Evolutionary conservation across 2,888 invertebrate genomes (phyloP).

Genomic region (Anticlea derivata): DNA sequence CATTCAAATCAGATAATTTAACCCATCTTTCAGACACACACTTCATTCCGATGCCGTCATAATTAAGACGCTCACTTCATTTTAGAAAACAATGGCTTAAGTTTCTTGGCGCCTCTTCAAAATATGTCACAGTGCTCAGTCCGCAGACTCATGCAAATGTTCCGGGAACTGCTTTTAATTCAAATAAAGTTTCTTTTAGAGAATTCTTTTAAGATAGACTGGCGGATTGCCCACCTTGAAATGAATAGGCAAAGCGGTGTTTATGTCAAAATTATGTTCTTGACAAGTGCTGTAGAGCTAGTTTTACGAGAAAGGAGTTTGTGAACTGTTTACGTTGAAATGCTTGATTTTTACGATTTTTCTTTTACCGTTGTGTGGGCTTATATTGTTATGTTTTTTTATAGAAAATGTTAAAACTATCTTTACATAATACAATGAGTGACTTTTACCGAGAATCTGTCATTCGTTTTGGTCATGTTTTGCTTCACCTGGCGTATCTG

Average conservation of each 20-base stretch:
- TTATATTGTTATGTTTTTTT: no score
- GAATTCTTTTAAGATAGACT: constrained; percentile 31
- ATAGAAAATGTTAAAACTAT: no score
- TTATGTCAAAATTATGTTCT: constrained; percentile 15
- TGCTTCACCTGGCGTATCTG: no score
- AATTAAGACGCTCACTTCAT: not conserved
- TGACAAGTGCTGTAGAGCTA: constrained; percentile 8
- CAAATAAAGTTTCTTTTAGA: constrained; percentile 42
- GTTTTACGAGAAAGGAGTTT: constrained; percentile 5
- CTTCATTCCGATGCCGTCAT: not conserved
- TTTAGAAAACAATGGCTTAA: constrained; percentile 22
- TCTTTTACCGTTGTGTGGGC: not conserved
- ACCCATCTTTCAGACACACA: no score
- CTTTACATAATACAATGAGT: no score
- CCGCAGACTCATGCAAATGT: constrained; percentile 43
- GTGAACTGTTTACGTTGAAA: constrained; percentile 5
- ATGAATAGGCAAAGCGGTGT: constrained; percentile 25
- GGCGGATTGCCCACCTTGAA: constrained; percentile 27
- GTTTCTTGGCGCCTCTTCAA: constrained; percentile 51
- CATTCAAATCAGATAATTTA: no score
- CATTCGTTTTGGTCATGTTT: no score
- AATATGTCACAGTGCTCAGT: constrained; percentile 40
- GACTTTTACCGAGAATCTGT: no score
- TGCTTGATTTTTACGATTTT: constrained; percentile 1
- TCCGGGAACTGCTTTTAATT: constrained; percentile 47